phyloP scores from a whole-genome alignment of 2,888 invertebrate species.

The Rhamphomyia laevipes region DNA sequence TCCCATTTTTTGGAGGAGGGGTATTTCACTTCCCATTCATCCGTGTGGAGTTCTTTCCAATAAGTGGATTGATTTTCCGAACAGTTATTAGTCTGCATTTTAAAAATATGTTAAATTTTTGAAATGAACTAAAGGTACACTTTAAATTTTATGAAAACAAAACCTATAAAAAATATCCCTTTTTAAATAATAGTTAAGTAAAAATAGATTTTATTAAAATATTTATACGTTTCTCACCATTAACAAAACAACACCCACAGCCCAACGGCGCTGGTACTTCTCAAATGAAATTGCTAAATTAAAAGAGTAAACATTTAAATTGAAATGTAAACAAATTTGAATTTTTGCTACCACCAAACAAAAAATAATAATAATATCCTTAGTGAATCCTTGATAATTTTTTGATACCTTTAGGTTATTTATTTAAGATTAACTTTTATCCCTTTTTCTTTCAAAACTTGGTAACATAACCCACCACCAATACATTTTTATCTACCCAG shows the following conservation, averaged over 20 bases:
- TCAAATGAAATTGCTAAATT: constrained; percentile 12
- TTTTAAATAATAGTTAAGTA: too few relatives aligned
- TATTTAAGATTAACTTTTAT: constrained; percentile 20
- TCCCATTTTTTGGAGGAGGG: too few relatives aligned
- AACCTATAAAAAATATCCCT: too few relatives aligned
- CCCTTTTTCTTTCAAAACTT: background rate
- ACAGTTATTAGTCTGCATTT: too few relatives aligned
- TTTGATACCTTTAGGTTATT: constrained; percentile 17
- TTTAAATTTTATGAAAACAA: too few relatives aligned
- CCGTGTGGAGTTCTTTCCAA: too few relatives aligned
- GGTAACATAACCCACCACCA: too few relatives aligned
- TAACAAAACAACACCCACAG: background rate
- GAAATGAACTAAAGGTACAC: too few relatives aligned
- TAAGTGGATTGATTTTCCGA: too few relatives aligned
- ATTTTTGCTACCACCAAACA: background rate
- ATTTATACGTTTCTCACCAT: background rate
- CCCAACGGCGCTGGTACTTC: background rate
- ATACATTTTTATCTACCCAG: background rate
- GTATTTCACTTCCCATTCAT: too few relatives aligned
- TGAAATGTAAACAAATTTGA: constrained; percentile 12
- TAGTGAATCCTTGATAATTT: background rate
- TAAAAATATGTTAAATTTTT: too few relatives aligned
- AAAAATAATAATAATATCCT: background rate
- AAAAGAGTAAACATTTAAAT: constrained; percentile 13
- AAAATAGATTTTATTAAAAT: too few relatives aligned